Evolutionary conservation across 2,797 vertebrate genomes (phyloP).

Genomic region (Psittacula derbiana): DNA sequence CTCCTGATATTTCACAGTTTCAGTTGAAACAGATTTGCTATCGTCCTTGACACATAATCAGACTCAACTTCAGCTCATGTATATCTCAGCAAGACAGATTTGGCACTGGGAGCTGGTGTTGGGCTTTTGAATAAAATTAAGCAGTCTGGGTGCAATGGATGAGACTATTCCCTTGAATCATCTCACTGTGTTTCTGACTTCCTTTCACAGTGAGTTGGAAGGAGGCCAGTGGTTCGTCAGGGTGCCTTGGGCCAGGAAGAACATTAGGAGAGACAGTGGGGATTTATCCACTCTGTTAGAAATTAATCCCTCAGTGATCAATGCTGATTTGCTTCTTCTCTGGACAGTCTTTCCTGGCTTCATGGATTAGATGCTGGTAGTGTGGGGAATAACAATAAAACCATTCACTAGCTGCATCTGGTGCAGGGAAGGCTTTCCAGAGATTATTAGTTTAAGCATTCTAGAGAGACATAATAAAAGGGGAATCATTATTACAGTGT

Average conservation of each 20-base stretch:
- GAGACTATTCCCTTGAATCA: conserved; percentile 57
- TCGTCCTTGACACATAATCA: conserved; percentile 31
- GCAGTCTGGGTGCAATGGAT: conserved; percentile 52
- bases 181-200: conserved; percentile 40
- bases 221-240: conserved; percentile 35
- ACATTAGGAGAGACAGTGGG: conserved; percentile 40
- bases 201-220: conserved; percentile 22
- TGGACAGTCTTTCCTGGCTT: conserved; percentile 49
- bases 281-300: conserved; percentile 51
- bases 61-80: conserved; percentile 21
- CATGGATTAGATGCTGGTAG: conserved; percentile 42
- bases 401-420: conserved; percentile 46
- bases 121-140: conserved; percentile 60
- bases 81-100: conserved; percentile 43
- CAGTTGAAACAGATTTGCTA: conserved; percentile 2
- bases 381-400: conserved; percentile 56
- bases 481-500: conserved; percentile 26
- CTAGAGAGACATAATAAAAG: conserved; percentile 52
- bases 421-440: conserved; percentile 54
- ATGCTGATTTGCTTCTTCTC: conserved; percentile 54
- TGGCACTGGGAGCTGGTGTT: conserved; percentile 44
- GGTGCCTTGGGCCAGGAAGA: conserved; percentile 57
- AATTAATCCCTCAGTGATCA: conserved; percentile 57
- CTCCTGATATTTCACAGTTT: background rate
- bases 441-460: conserved; percentile 59